Base-by-base conservation (phyloP, 1,140 invertebrate genomes). In the Cydia splendana region DNA sequence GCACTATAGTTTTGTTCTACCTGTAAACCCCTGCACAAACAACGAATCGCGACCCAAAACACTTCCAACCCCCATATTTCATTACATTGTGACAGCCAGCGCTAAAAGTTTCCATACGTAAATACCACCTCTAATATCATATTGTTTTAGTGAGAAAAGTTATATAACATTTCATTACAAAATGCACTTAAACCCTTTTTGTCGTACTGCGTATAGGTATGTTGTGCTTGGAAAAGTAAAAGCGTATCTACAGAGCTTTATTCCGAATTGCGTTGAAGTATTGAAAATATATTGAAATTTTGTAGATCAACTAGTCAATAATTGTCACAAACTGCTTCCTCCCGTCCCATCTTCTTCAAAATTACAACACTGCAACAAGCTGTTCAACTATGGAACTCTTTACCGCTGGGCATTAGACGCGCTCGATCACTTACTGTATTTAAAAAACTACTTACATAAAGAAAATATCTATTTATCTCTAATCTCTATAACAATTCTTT, bases 71-170 rank as follows among this genome's bases (percentile, higher is more conserved):
- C 18, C 57, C 57, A 62, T 62, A 62, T 62, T 62, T 62, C 57
- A 62, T 62, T 62, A 62, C 57, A 62, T 62, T 62, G 57, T 62
- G 57, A 62, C 57, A 62, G 18, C 20, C 9, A 13, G 45, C 20
- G 57, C 57, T 62, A 62, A 62, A 62, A 62, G 18, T 62, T 62
- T n/a, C 57, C 57, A 18, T 62, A 62, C 57, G 57, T 62, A 62
- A 62, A 62, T 24, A 62, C 20, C 10, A 62, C 57, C 7, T 24
- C 57, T 62, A 62, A 24, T 62, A 62, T 62, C 57, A 0, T 12
- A 24, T 6, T 0, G 20, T 62, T 24, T n/a, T 9, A 24, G 7
- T 62, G 18, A 10, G 3, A 24, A 62, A 62, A 12, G 57, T 62
- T 4, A 24, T 10, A 62, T 62, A 2, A 24, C 9, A 24, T 12